Conservation (phyloP, 2,113 vertebrate genomes). For the Alexandromys fortis region DNA sequence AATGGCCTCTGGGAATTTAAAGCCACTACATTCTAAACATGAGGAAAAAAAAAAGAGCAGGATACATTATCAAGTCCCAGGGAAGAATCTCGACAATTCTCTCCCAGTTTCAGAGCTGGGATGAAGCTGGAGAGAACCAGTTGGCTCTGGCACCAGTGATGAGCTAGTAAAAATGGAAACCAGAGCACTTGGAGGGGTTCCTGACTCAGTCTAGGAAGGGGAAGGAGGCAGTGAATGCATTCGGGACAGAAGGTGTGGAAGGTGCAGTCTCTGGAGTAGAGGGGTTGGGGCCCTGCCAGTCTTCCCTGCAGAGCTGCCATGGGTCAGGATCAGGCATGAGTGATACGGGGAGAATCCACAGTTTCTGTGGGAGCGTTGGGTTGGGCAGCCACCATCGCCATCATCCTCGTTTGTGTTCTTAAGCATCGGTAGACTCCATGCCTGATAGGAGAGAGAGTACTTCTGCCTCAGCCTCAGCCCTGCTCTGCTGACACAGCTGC, state of each 20-base stretch:
- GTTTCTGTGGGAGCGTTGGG: not conserved
- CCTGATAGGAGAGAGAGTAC: not conserved
- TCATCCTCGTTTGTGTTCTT: not conserved
- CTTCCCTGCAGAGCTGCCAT: not conserved
- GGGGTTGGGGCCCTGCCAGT: not conserved
- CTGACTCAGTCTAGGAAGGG: not conserved
- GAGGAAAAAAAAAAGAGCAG: not conserved
- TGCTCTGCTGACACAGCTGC: constrained; percentile 78
- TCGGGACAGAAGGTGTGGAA: not conserved
- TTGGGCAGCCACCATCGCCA: not conserved
- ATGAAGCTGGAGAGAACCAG: not conserved
- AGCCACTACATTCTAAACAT: not conserved
- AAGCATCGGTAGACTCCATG: not conserved
- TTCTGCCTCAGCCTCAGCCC: constrained; percentile 63
- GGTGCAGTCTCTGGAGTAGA: not conserved
- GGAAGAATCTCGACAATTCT: not conserved
- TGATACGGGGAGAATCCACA: not conserved
- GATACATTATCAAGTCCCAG: not conserved
- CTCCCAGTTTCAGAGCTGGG: not conserved
- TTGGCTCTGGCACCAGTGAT: not conserved
- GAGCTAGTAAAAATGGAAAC: not conserved
- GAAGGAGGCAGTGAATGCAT: not conserved
- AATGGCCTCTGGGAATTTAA: not conserved
- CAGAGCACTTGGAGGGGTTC: not conserved
- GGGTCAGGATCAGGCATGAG: not conserved